Percentiles rank a stretch among this genome's conserved stretches.
These are phyloP conservation scores for Lapara coniferarum DNA, from an alignment of 2,888 invertebrate species.

Conservation along the genomic window DNA sequence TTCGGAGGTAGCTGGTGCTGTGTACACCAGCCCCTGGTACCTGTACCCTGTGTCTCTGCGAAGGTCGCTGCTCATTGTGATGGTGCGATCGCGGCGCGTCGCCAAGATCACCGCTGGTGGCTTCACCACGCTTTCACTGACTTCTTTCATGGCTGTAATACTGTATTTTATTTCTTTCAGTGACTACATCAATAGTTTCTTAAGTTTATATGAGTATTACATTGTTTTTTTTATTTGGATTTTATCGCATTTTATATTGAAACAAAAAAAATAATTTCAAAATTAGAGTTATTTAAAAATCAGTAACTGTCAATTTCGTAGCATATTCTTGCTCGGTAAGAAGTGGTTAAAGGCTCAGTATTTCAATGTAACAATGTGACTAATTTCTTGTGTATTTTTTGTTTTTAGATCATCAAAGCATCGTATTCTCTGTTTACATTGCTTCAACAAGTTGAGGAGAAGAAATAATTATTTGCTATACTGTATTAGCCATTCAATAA, in stretches of 20 bases:
- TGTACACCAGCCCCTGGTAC: constrained; percentile 78
- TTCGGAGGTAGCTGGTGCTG: constrained; percentile 63
- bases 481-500: background rate
- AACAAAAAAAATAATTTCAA: no score
- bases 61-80: constrained; percentile 67
- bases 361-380: no score
- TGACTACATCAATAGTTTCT: no score
- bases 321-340: no score
- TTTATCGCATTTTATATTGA: no score
- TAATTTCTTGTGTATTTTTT: constrained; percentile 22
- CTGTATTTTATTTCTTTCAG: background rate
- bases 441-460: constrained; percentile 69
- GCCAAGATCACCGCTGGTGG: constrained; percentile 76
- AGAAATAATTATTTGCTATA: constrained; percentile 35
- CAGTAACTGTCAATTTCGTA: no score
- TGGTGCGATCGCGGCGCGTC: constrained; percentile 68
- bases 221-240: no score
- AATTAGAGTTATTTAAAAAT: no score
- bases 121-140: constrained; percentile 77
- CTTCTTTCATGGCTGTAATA: constrained; percentile 78
- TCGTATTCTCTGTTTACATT: constrained; percentile 83
- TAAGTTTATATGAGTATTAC: no score
- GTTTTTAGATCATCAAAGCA: constrained; percentile 81
- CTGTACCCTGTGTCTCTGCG: constrained; percentile 60
- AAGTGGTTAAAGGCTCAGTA: no score